Base-by-base conservation (phyloP, 2,888 invertebrate genomes). In the Trachelus tabidus region DNA sequence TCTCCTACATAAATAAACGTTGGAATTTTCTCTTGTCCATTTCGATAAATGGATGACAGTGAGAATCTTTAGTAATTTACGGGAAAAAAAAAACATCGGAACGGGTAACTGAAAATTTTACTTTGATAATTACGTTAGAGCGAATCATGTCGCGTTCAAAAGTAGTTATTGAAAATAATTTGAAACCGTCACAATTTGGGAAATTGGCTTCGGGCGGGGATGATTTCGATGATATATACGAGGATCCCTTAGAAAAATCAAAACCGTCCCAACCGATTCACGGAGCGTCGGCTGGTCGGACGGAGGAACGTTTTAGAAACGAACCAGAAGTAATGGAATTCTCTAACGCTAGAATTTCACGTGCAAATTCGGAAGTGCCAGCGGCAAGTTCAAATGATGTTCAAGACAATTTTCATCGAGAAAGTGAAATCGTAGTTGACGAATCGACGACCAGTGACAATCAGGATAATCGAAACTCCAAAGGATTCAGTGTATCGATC, bases 271-370 rank as follows among this genome's bases (percentile, higher is more conserved):
- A 75, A 31, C 78, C 78, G 31, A 23, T 15, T 34, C 35, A 56
- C 11, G 34, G 35, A 31, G 0, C 71, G 33, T 31, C 31, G 33
- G 23, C 56, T 9, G 23, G 23, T 23, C 56, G 56, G 56, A 71
- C 15, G 11, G 71, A 71, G 12, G 71, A 71, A 34, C 31, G 31
- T 23, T 31, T 9, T 9, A 56, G 74, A 34, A 68, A 74, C 68
- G 77, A 74, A 73, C 77, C 77, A 15, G 77, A 77, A 73, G 68
- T 35, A 33, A 77, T 77, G 77, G 77, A 77, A 12, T 77, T 77
- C 69, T 77, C 74, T 1, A 77, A 77, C 30, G 68, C 56, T 12
- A 77, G 74, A 31, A 77, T 77, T 12, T 12, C 11, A 34, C 56
- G 56, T 23, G 56, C 6, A 3, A 56, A 56, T 56, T 56, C 56